Base-by-base conservation (phyloP, 2,797 vertebrate species). In the Pseudomugil gertrudae region DNA sequence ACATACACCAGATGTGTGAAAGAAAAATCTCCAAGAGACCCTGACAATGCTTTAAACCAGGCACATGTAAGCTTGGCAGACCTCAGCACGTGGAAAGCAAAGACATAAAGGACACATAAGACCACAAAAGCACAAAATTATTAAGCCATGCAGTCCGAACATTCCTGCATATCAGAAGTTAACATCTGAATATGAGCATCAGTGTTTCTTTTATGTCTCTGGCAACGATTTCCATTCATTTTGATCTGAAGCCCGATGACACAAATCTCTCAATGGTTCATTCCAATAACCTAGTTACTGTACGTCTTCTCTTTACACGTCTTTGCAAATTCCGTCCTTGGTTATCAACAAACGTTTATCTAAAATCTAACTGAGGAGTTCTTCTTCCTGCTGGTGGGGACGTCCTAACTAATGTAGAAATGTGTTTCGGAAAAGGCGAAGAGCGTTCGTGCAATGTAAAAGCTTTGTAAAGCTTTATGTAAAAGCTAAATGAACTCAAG, bases 61-160 rank as follows among this genome's bases (percentile, higher is more conserved):
- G 52, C 24, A 29, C 4, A 56, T 1, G 63, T 17, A 36, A 14
- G 43, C 32, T 50, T 29, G 33, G 43, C 26, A 51, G 58, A 78
- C 50, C 17, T 45, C 26, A 58, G 72, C 78, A 81, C 57, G 80
- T 3, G 43, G 40, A 66, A 29, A 15, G 65, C 68, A 32, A 47
- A 58, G 53, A 84, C 81, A 74, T 26, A 76, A 35, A 43, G 50
- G 43, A 82, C 84, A 85, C 14, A 48, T 0, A 63, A 47, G 56
- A 63, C 60, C 75, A 86, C 81, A 76, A 36, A 88, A 81, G 82
- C 80, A 79, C 73, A 79, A n/a, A n/a, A 57, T 55, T 57, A 60
- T 32, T 5, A 79, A 88, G 85, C 86, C 89, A 90, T 91, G 90
- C 89, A 86, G 80, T 65, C 57, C n/a, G 14, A 57, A 72, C 69